These are phyloP conservation scores for Berghia stephanieae DNA, from an alignment of 1,140 invertebrate genomes.

Conservation along the genomic window DNA sequence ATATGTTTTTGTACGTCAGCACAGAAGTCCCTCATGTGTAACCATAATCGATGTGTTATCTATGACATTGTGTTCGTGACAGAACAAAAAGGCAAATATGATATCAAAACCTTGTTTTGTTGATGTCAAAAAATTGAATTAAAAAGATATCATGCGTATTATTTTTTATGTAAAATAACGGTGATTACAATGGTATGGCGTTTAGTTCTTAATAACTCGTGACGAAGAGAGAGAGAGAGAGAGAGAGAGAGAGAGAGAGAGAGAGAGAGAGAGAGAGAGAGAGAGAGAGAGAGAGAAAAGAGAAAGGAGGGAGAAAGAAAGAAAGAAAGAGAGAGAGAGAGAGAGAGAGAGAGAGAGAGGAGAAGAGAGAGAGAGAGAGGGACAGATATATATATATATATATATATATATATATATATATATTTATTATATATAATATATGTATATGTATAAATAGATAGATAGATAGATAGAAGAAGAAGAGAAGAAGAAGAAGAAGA, in stretches of 20 bases:
- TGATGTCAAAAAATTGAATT: too few species aligned
- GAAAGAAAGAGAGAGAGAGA: neutral
- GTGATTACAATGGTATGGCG: too few species aligned
- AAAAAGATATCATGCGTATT: too few species aligned
- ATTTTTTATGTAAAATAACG: too few species aligned
- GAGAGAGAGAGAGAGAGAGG: conserved; percentile 6
- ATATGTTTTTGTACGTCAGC: too few species aligned
- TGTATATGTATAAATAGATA: neutral
- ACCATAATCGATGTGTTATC: too few species aligned
- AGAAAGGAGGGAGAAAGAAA: neutral
- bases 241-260: conserved; percentile 5
- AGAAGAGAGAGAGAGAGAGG: neutral
- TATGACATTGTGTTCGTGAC: too few species aligned
- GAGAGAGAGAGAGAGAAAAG: conserved; percentile 16
- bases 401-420: neutral
- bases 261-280: conserved; percentile 21
- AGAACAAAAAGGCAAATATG: too few species aligned
- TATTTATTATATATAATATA: neutral
- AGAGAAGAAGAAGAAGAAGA: neutral
- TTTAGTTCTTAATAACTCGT: too few species aligned
- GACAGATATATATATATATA: neutral
- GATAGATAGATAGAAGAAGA: neutral
- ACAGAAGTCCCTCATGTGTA: too few species aligned
- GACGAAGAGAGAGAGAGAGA: too few species aligned
- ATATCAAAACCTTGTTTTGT: too few species aligned